phyloP scores from a whole-genome alignment of 2,797 vertebrate genomes.

The Acestrorhynchus altus region DNA sequence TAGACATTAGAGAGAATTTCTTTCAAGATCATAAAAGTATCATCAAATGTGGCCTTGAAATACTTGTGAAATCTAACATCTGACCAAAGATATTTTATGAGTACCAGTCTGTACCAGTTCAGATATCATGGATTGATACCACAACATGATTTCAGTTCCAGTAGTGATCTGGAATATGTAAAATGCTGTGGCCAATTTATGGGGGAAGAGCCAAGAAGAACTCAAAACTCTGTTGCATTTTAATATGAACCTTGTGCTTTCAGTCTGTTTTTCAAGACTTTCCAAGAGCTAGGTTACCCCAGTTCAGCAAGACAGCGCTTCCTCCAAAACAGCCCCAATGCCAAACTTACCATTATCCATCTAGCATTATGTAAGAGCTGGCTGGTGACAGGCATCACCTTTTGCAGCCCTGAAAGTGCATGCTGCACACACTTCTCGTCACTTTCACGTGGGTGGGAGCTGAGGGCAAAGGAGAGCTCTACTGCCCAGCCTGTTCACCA shows the following conservation, averaged over 20 bases:
- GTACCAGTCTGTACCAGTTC: not conserved
- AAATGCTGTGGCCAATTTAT: not conserved
- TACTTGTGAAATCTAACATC: too few species aligned
- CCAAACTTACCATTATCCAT: constrained; percentile 48
- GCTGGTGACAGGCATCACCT: constrained; percentile 63
- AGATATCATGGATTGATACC: constrained; percentile 10
- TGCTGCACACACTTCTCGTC: constrained; percentile 57
- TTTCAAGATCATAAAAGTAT: too few species aligned
- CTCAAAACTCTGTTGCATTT: not conserved
- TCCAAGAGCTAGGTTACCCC: constrained; percentile 24
- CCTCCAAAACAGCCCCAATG: constrained; percentile 14
- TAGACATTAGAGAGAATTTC: too few species aligned
- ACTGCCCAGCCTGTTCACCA: not conserved
- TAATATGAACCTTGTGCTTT: constrained; percentile 14
- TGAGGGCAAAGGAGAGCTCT: constrained; percentile 15
- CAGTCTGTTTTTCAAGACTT: constrained; percentile 14
- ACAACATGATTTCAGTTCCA: not conserved
- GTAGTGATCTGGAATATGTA: not conserved
- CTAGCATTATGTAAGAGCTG: constrained; percentile 62
- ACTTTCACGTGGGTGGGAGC: constrained; percentile 67
- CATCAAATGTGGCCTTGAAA: too few species aligned
- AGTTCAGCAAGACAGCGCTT: constrained; percentile 50
- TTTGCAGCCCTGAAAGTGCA: constrained; percentile 56
- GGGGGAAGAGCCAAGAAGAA: not conserved
- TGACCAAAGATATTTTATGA: too few species aligned